Conservation (phyloP, 2,113 vertebrate species). For the Pachycephala philippinensis region DNA sequence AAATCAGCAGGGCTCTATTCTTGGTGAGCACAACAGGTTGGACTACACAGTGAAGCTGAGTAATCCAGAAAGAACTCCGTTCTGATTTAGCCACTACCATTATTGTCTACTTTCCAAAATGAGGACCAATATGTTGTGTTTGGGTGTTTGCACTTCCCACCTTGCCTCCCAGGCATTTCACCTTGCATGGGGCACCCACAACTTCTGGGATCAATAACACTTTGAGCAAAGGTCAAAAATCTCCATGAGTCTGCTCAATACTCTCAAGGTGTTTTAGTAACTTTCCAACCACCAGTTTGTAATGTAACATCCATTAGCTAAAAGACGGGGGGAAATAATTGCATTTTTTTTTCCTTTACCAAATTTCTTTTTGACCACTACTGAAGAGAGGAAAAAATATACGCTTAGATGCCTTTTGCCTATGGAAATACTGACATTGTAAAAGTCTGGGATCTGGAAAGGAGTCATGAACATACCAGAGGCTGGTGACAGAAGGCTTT, state of each 20-base stretch:
- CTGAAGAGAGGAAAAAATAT: background rate
- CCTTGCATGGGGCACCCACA: background rate
- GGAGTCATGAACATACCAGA: background rate
- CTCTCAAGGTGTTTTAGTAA: background rate
- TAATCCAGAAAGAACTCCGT: background rate
- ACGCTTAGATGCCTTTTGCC: background rate
- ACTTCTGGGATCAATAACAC: background rate
- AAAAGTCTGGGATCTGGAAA: background rate
- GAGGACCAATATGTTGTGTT: background rate
- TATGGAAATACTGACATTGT: background rate
- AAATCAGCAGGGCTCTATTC: background rate
- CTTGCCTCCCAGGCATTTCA: background rate
- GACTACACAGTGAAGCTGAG: background rate
- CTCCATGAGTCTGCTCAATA: background rate
- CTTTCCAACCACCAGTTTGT: background rate
- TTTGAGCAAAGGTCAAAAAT: background rate
- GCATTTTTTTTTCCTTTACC: background rate
- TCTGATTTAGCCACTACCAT: background rate
- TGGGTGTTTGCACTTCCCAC: background rate
- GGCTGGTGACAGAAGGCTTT: background rate
- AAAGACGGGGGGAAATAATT: background rate
- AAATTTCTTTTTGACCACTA: background rate
- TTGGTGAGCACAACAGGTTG: background rate
- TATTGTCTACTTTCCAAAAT: background rate
- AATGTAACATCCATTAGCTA: background rate